phyloP scores from a whole-genome alignment of 2,113 vertebrate genomes.

The Nesogale talazaci region DNA sequence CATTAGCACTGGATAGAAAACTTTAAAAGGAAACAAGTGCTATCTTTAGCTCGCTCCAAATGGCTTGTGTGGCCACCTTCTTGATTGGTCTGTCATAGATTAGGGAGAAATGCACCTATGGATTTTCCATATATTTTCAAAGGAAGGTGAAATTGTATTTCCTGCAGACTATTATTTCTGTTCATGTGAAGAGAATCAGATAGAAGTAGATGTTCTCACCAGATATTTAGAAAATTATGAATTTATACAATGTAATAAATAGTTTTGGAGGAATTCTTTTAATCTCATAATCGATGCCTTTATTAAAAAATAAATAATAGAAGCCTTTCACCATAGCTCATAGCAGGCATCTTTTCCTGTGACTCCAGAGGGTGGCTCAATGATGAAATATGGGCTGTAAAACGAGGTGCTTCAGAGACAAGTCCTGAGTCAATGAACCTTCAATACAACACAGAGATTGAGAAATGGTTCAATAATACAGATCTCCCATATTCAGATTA shows the following conservation, averaged over 20 bases:
- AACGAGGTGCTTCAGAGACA: not conserved
- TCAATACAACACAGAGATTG: not conserved
- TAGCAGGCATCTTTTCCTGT: not conserved
- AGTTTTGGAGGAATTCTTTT: not conserved
- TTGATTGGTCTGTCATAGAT: not conserved
- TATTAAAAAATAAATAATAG: not conserved
- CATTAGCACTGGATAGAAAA: not conserved
- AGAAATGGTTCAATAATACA: not conserved
- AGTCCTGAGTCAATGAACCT: not conserved
- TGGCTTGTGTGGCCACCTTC: not conserved
- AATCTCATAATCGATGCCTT: not conserved
- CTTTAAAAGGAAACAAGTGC: not conserved
- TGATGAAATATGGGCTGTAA: fast-evolving
- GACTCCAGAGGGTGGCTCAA: not conserved
- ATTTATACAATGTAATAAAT: not conserved
- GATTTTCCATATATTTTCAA: not conserved
- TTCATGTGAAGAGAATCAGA: constrained; percentile 35
- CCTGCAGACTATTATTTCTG: not conserved
- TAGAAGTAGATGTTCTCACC: not conserved
- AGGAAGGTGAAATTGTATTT: not conserved
- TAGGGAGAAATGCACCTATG: not conserved
- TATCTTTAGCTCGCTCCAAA: not conserved
- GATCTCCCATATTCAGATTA: not conserved
- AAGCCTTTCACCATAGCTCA: not conserved
- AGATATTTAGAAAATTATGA: not conserved